Percentiles rank a stretch among this genome's conserved stretches.
These are phyloP conservation scores for Rhopalosiphum padi DNA, from an alignment of 1,140 invertebrate species.

Conservation along the genomic window DNA sequence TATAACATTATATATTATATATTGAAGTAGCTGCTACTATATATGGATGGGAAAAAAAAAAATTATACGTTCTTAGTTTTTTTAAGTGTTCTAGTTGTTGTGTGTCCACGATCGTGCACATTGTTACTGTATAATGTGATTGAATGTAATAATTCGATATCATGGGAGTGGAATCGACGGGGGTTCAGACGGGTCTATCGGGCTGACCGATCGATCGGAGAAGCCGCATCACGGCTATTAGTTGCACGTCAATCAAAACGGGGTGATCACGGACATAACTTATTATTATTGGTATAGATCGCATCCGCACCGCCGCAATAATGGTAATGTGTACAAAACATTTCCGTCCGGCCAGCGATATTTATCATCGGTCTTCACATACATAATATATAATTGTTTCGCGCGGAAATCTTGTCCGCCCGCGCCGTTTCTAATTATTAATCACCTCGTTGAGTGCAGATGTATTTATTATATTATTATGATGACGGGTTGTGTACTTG, in stretches of 20 bases:
- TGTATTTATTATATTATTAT: not conserved
- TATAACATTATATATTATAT: not conserved
- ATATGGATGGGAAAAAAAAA: not conserved
- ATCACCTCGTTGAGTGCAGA: not conserved
- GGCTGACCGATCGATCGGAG: conserved; percentile 2
- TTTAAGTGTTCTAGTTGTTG: conserved; percentile 9
- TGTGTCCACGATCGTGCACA: not conserved
- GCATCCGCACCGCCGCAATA: not conserved
- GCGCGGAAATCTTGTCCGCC: not conserved
- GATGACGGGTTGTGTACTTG: not conserved
- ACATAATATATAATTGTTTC: not conserved
- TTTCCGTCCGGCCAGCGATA: not conserved
- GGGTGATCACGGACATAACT: not conserved
- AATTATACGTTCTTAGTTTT: not conserved
- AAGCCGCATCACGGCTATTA: not conserved
- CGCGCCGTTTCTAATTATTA: conserved; percentile 1
- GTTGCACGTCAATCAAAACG: conserved; percentile 29
- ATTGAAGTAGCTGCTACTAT: not conserved
- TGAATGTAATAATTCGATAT: not conserved
- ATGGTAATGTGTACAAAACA: not conserved
- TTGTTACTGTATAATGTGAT: not conserved
- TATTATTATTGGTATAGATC: not conserved
- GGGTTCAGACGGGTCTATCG: conserved; percentile 12
- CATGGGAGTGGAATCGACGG: not conserved
- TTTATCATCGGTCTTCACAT: not conserved